Evolutionary conservation across 2,113 vertebrate species (phyloP).

Genomic region (Typhlomys cinereus): DNA sequence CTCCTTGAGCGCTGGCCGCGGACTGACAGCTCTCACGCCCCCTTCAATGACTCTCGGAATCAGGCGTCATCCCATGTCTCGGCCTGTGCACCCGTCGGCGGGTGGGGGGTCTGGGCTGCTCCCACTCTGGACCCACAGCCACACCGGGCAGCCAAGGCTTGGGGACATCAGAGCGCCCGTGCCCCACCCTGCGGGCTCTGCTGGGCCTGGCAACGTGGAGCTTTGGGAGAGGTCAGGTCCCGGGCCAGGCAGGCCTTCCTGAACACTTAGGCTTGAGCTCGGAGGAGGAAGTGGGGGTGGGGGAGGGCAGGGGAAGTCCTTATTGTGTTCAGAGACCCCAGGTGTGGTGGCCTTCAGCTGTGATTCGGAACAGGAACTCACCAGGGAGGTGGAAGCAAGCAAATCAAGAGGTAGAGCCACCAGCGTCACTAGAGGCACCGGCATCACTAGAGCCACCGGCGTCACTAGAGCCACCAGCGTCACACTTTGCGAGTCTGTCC

Average conservation of each 20-base stretch:
- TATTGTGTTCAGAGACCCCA: background rate
- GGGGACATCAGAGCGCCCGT: background rate
- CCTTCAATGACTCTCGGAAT: background rate
- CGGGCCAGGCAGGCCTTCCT: background rate
- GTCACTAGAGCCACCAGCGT: no score
- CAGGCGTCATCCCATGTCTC: background rate
- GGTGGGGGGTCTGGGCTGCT: background rate
- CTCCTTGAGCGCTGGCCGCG: no score
- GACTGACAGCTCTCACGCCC: fast-evolving
- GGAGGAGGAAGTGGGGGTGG: fast-evolving
- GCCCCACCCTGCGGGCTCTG: background rate
- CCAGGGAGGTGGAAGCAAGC: no score
- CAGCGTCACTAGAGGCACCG: no score
- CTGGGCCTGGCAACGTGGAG: no score
- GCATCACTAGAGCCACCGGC: no score
- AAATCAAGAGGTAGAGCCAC: no score
- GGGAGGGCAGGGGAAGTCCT: background rate
- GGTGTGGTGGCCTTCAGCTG: background rate
- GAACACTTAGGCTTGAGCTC: background rate
- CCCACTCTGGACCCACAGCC: background rate
- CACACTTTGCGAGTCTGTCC: no score
- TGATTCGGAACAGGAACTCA: no score
- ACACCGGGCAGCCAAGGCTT: background rate
- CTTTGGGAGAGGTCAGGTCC: no score
- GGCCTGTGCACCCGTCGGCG: fast-evolving